phyloP scores from a whole-genome alignment of 1,140 invertebrate species.

The Monochamus saltuarius region DNA sequence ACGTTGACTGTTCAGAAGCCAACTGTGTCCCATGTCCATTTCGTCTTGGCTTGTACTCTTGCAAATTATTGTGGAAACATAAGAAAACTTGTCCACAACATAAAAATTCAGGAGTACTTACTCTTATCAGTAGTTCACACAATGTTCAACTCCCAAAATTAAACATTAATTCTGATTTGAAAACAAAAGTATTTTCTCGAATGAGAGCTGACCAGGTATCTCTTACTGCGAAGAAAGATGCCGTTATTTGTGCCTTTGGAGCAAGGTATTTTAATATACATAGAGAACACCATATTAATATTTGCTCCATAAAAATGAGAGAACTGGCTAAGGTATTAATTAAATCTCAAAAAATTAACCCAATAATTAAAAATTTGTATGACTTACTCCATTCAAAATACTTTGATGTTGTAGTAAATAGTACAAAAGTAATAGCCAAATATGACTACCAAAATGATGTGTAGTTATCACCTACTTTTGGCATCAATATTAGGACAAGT shows the following conservation, averaged over 20 bases:
- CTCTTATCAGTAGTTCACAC: not conserved
- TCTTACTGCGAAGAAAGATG: constrained; percentile 34
- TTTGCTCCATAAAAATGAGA: too few species aligned
- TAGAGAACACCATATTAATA: constrained; percentile 10
- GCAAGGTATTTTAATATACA: constrained; percentile 38
- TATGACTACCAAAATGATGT: constrained; percentile 21
- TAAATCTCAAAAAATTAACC: constrained; percentile 29
- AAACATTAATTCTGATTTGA: constrained; percentile 7
- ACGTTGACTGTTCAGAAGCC: not conserved
- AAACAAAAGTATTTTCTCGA: constrained; percentile 20
- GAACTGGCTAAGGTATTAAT: constrained; percentile 1
- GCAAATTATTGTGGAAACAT: constrained; percentile 8
- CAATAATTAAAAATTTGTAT: too few species aligned
- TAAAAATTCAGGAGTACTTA: not conserved
- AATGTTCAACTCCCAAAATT: constrained; percentile 1
- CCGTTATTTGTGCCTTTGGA: constrained; percentile 40
- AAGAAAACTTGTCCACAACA: not conserved
- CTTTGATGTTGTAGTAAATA: constrained; percentile 23
- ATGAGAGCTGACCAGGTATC: constrained; percentile 28
- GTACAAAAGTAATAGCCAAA: constrained; percentile 23
- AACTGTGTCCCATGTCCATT: constrained; percentile 6
- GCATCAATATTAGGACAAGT: constrained; percentile 30
- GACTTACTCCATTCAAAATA: too few species aligned
- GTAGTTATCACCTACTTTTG: constrained; percentile 26
- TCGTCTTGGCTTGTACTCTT: constrained; percentile 2